Conservation (phyloP, 2,797 vertebrate species). For the Rhynchonycteris naso region DNA sequence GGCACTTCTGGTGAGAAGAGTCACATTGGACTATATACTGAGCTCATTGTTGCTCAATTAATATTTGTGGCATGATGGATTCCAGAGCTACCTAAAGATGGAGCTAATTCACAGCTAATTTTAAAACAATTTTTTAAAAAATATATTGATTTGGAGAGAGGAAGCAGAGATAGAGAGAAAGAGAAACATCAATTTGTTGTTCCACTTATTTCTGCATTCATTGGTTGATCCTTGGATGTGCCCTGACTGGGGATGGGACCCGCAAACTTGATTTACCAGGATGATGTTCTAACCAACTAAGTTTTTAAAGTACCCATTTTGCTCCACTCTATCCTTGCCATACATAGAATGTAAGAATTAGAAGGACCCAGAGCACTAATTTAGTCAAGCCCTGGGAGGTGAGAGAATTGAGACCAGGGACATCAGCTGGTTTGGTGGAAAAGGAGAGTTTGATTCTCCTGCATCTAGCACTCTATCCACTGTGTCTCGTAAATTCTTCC, state of each 20-base stretch:
- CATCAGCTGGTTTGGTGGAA: neutral
- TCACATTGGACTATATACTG: neutral
- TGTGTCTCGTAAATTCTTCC: neutral
- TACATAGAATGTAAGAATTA: neutral
- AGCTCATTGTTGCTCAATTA: neutral
- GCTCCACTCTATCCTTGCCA: neutral
- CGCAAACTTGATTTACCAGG: no score
- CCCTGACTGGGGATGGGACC: no score
- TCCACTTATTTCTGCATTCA: no score
- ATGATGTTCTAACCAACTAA: neutral
- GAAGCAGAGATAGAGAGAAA: no score
- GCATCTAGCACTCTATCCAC: neutral
- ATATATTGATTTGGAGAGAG: no score
- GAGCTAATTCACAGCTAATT: neutral
- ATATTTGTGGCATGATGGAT: neutral
- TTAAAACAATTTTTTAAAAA: neutral
- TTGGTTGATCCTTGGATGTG: no score
- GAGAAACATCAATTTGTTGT: no score
- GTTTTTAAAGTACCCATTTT: neutral
- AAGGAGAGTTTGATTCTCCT: neutral
- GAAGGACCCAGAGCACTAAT: neutral
- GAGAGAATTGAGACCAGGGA: neutral
- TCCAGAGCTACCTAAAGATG: neutral
- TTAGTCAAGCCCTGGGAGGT: neutral
- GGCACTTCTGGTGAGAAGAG: neutral